Evolutionary conservation across 2,888 invertebrate species (phyloP).

Genomic region (Thelaira solivaga): DNA sequence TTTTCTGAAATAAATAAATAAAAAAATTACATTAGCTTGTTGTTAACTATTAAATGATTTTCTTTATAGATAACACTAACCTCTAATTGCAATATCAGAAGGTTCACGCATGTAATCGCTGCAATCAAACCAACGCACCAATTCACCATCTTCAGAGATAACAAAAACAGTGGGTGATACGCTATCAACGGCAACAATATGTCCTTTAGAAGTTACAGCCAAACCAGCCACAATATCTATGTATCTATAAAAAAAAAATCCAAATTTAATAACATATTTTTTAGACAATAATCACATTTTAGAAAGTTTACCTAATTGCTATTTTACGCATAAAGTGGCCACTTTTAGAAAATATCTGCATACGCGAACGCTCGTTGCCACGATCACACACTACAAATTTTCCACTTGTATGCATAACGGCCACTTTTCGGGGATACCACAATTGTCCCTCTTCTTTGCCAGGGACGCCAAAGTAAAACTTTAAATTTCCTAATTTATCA

Average conservation of each 20-base stretch:
- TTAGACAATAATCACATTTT: not conserved
- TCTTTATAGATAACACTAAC: slow-evolving; percentile 77
- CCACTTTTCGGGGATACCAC: slow-evolving; percentile 98
- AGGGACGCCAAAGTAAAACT: slow-evolving; percentile 95
- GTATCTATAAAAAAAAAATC: slow-evolving; percentile 78
- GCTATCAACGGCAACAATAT: slow-evolving; percentile 97
- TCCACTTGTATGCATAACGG: slow-evolving; percentile 90
- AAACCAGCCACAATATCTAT: slow-evolving; percentile 95
- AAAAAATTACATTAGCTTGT: not conserved
- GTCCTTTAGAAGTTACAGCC: slow-evolving; percentile 93
- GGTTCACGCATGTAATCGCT: slow-evolving; percentile 98
- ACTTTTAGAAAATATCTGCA: slow-evolving; percentile 98
- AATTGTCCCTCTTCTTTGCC: slow-evolving; percentile 97
- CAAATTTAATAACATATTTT: not conserved
- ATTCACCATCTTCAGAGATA: slow-evolving; percentile 93
- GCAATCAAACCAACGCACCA: slow-evolving; percentile 98
- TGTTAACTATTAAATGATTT: no score
- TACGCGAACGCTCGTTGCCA: slow-evolving; percentile 95
- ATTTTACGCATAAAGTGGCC: slow-evolving; percentile 98
- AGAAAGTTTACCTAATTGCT: slow-evolving; percentile 80
- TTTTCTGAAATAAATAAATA: slow-evolving; percentile 80
- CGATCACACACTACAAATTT: slow-evolving; percentile 98
- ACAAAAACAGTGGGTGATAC: slow-evolving; percentile 98
- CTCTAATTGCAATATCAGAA: slow-evolving; percentile 96
- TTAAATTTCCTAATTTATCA: slow-evolving; percentile 94